These are phyloP conservation scores for Apteryx mantelli DNA, from an alignment of 2,113 vertebrate species.

Conservation along the genomic window DNA sequence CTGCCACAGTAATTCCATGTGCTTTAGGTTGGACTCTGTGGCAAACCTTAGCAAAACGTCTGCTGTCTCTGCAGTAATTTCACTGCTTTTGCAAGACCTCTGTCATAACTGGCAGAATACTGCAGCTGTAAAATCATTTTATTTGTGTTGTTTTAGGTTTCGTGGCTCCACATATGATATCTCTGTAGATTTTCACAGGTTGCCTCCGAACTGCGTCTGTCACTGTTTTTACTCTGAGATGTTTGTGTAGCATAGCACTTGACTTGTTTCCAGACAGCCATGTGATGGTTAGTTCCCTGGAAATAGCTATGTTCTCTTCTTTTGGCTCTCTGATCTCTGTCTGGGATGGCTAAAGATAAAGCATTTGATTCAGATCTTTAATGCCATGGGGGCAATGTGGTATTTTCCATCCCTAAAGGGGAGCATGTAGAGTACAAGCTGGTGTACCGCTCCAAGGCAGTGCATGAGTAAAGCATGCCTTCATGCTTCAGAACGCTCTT, in stretches of 20 bases:
- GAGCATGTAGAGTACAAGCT: neutral
- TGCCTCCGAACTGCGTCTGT: neutral
- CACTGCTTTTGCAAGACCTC: neutral
- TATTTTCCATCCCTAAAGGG: neutral
- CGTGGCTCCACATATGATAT: neutral
- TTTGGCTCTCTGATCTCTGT: neutral
- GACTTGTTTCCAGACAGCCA: neutral
- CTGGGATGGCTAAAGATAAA: neutral
- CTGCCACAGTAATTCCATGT: neutral
- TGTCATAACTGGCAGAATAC: neutral
- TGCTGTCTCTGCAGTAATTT: neutral
- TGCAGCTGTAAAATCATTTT: neutral
- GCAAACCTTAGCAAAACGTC: neutral
- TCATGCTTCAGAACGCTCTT: neutral
- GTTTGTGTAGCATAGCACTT: fast-evolving
- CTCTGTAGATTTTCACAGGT: neutral
- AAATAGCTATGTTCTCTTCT: neutral
- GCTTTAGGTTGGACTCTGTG: neutral
- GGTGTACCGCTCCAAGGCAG: neutral
- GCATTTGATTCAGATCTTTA: neutral
- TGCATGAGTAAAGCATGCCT: neutral
- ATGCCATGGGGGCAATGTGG: neutral
- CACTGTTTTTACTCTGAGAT: neutral
- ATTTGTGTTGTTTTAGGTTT: neutral
- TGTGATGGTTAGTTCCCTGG: neutral